A percentile compares a stretch with the other conserved stretches of the same genome.
Conservation (phyloP, 2,113 vertebrate species). For the Axis porcinus region DNA sequence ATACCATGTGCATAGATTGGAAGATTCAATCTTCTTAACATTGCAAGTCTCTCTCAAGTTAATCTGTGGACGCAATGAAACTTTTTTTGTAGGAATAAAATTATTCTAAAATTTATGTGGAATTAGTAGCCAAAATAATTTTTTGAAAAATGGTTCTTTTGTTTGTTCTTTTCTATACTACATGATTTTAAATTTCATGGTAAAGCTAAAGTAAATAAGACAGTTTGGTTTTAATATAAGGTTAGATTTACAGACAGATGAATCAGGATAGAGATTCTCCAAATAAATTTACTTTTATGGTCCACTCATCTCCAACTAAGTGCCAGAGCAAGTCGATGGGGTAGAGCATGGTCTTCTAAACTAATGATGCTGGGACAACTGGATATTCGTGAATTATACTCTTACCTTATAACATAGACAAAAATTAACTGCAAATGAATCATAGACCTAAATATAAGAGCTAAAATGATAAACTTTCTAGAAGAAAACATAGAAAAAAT, state of each 20-base stretch:
- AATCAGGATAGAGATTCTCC: neutral
- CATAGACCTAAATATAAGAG: neutral
- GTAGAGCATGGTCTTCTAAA: neutral
- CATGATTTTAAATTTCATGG: neutral
- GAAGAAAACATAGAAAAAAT: neutral
- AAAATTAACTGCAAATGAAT: neutral
- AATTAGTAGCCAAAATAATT: neutral
- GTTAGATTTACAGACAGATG: neutral
- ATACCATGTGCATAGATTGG: neutral
- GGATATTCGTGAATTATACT: neutral
- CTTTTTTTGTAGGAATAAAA: neutral
- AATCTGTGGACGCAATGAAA: neutral
- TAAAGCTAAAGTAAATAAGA: neutral
- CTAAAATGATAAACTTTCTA: neutral
- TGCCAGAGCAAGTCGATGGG: neutral
- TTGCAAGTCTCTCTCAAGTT: neutral
- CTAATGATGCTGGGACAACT: neutral
- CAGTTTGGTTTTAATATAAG: neutral
- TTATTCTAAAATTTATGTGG: neutral
- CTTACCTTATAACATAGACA: neutral
- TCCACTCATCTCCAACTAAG: neutral
- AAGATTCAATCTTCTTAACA: neutral
- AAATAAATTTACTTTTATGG: neutral
- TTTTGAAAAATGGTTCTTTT: neutral
- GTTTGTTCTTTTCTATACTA: neutral